Evolutionary conservation across 1,140 invertebrate species (phyloP).

Genomic region (Halictus rubicundus): DNA sequence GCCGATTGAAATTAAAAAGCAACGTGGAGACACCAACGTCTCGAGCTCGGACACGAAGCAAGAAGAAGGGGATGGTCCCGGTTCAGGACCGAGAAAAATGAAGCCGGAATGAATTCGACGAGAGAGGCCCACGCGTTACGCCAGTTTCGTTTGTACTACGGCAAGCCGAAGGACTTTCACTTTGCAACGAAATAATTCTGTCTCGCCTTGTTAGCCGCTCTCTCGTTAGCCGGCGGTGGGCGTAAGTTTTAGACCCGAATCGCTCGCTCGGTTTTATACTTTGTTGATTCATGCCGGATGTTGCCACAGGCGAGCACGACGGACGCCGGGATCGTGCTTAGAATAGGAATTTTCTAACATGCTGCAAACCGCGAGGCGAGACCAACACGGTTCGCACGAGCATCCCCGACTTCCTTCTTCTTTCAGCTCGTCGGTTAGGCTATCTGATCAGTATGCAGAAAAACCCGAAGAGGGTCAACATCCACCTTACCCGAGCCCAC

Average conservation of each 20-base stretch:
- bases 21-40: background rate
- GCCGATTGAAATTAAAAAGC: background rate
- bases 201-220: slow-evolving; percentile 64
- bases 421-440: too few species aligned
- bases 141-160: slow-evolving; percentile 35
- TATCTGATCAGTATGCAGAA: too few species aligned
- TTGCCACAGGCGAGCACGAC: slow-evolving; percentile 64
- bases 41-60: too few species aligned
- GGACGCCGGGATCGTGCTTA: slow-evolving; percentile 52
- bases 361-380: slow-evolving; percentile 22
- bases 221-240: slow-evolving; percentile 60
- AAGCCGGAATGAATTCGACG: slow-evolving; percentile 18
- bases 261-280: slow-evolving; percentile 55
- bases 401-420: slow-evolving; percentile 13
- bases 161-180: slow-evolving; percentile 67
- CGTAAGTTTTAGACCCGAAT: slow-evolving; percentile 67
- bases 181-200: slow-evolving; percentile 64
- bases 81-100: background rate
- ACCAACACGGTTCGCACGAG: slow-evolving; percentile 5
- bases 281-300: slow-evolving; percentile 73
- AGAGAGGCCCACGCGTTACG: slow-evolving; percentile 34
- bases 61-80: too few species aligned
- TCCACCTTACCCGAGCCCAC: too few species aligned
- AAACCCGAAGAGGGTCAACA: too few species aligned
- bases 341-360: slow-evolving; percentile 61